phyloP scores from a whole-genome alignment of 2,888 invertebrate species.

The Fragum fragum region DNA sequence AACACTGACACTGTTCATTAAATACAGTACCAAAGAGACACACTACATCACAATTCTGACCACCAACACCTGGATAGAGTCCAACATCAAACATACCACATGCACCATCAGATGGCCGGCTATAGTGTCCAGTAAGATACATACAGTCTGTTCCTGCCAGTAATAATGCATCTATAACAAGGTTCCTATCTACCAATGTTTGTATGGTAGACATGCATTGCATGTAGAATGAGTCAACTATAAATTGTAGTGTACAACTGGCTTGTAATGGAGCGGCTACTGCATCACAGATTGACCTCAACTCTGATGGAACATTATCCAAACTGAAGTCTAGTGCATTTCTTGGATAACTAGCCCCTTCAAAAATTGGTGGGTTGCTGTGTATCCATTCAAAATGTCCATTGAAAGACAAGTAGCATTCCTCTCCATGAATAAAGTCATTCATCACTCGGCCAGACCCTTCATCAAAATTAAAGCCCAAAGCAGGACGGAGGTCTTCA shows the following conservation, averaged over 20 bases:
- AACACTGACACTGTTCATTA: slow-evolving; percentile 44
- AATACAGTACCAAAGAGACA: slow-evolving; percentile 54
- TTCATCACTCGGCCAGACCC: slow-evolving; percentile 25
- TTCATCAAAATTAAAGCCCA: slow-evolving; percentile 58
- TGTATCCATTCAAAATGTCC: slow-evolving; percentile 20
- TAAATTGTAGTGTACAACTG: slow-evolving; percentile 30
- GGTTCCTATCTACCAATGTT: slow-evolving; percentile 42
- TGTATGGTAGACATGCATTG: slow-evolving; percentile 69
- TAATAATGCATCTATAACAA: slow-evolving; percentile 37
- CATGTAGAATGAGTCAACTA: slow-evolving; percentile 59
- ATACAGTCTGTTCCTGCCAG: slow-evolving; percentile 67
- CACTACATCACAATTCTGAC: slow-evolving; percentile 57
- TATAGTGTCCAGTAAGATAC: slow-evolving; percentile 5
- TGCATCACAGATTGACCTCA: slow-evolving; percentile 33
- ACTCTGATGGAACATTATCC: slow-evolving; percentile 11
- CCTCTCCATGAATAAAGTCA: slow-evolving; percentile 41
- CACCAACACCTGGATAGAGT: slow-evolving; percentile 63
- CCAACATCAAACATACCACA: slow-evolving; percentile 63
- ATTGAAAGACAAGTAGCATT: slow-evolving; percentile 15
- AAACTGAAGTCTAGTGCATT: slow-evolving; percentile 23
- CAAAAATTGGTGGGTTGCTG: slow-evolving; percentile 44
- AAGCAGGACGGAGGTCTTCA: slow-evolving; percentile 27
- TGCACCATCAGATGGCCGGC: slow-evolving; percentile 60
- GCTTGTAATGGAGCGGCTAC: slow-evolving; percentile 13
- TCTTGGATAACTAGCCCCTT: slow-evolving; percentile 19